Percentiles rank a stretch among this genome's conserved stretches.
Conservation (phyloP, 1,140 invertebrate species). For the Anastrepha obliqua region DNA sequence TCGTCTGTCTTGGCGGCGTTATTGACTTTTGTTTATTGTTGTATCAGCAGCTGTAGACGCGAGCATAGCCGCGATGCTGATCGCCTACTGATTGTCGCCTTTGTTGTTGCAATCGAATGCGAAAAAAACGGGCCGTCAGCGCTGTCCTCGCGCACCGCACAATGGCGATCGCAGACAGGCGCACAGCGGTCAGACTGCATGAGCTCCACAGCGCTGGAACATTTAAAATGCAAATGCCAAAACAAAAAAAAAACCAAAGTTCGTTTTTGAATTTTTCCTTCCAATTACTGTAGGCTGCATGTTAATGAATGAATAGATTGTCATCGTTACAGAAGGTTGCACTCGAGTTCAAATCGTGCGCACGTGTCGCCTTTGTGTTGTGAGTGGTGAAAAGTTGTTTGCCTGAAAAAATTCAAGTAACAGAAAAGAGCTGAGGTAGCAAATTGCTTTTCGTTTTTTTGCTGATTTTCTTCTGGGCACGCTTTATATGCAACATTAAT, state of each 20-base stretch:
- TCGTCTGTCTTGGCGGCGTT: not conserved
- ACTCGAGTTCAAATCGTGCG: conserved; percentile 6
- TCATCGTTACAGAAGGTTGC: not conserved
- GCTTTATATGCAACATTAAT: too few relatives aligned
- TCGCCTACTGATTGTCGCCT: not conserved
- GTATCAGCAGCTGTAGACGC: not conserved
- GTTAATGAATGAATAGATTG: conserved; percentile 38
- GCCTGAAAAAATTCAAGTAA: not conserved
- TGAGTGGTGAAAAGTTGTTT: too few relatives aligned
- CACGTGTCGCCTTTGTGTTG: not conserved
- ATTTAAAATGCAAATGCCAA: conserved; percentile 20
- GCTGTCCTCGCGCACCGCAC: not conserved
- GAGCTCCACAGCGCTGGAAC: not conserved
- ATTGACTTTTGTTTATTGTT: conserved; percentile 16
- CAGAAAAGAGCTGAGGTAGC: not conserved
- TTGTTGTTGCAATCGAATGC: not conserved
- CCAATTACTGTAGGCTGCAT: not conserved
- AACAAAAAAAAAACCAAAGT: not conserved
- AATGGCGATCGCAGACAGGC: not conserved
- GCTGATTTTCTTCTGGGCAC: too few relatives aligned
- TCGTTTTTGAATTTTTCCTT: not conserved
- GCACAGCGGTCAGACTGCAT: not conserved
- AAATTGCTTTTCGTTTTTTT: too few relatives aligned
- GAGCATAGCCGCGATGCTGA: not conserved
- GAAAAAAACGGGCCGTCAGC: not conserved